Base-by-base conservation (phyloP, 92 coral and sea anemone species). In the Desmophyllum pertusum region DNA sequence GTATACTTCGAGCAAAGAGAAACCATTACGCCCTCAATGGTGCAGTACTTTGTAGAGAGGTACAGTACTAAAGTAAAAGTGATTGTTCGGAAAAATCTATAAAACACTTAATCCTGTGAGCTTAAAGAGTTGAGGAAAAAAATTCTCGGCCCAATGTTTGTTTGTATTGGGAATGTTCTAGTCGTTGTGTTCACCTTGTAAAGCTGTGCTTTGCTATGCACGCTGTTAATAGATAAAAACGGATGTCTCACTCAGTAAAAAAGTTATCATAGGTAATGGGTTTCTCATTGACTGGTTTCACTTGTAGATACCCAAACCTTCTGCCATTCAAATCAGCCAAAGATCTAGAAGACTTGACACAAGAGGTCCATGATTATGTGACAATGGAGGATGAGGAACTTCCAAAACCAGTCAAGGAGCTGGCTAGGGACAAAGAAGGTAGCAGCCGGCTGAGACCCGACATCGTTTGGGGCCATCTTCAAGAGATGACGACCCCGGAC, bases 301-400 rank as follows among this genome's bases (percentile, higher is more conserved):
- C n/a, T 87, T 80, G 39, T 53, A 91, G 94, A 51, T 91, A 88
- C 78, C 89, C 91, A 83, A 70, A 82, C 67, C 89, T 91, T 57
- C 75, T 88, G 83, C 87, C 92, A 48, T 88, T 62, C 70, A 17
- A 15, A 65, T 69, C 87, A 65, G 88, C 88, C 0, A 75, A 75
- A 43, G 84, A 88, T 33, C 42, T 83, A 59, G 88, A 83, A 82
- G 51, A 73, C 19, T 70, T 88, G 77, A 76, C 65, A 0, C 79
- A 88, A 38, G 88, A 88, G 78, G 83, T 88, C 64, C 43, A 77
- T 23, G 88, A 83, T 30, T 88, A 19, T 83, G 61, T 61, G 30
- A 86, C 83, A 77, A 51, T 80, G 80, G 61, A 62, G 18, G 64
- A 73, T 10, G 62, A 86, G 64, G 81, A 80, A 21, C 64, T 57